A percentile compares a stretch with the other conserved stretches of the same genome.
Evolutionary conservation across 2,888 invertebrate genomes (phyloP).

Genomic region (Acanthosepion esculentum): DNA sequence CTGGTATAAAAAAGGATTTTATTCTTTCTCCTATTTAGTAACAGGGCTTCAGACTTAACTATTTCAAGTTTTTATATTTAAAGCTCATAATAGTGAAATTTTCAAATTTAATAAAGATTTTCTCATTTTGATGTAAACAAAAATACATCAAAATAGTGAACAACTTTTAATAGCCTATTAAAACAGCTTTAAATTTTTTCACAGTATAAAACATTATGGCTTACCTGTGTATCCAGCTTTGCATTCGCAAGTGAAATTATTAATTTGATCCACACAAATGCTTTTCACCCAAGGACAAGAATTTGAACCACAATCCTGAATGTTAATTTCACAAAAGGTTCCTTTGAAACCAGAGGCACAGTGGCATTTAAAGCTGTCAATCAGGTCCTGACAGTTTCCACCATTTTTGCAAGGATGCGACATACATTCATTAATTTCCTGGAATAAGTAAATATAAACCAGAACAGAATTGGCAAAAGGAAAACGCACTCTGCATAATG

Average conservation of each 20-base stretch:
- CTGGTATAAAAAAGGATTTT: too few relatives aligned
- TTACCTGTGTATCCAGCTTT: slow-evolving; percentile 60
- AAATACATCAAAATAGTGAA: too few relatives aligned
- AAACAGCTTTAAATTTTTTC: too few relatives aligned
- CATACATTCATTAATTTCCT: slow-evolving; percentile 64
- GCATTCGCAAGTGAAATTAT: slow-evolving; percentile 58
- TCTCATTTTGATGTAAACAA: too few relatives aligned
- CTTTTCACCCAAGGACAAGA: slow-evolving; percentile 55
- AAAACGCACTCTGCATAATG: too few relatives aligned
- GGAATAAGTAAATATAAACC: slow-evolving; percentile 46
- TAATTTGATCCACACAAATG: slow-evolving; percentile 57
- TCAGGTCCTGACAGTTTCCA: slow-evolving; percentile 55
- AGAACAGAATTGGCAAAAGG: too few relatives aligned
- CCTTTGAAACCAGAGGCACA: slow-evolving; percentile 57
- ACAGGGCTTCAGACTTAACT: too few relatives aligned
- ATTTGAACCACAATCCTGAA: slow-evolving; percentile 58
- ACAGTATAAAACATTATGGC: not conserved
- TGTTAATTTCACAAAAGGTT: slow-evolving; percentile 55
- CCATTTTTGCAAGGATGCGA: slow-evolving; percentile 61
- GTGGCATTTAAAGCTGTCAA: slow-evolving; percentile 52
- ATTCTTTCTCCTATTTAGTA: too few relatives aligned
- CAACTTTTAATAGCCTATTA: too few relatives aligned
- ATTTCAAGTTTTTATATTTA: too few relatives aligned
- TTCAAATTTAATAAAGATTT: too few relatives aligned
- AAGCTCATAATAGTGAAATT: too few relatives aligned